Evolutionary conservation across 2,113 vertebrate genomes (phyloP), one percentile per base, ranked within the genome.

Genomic region (Paralichthys olivaceus): DNA sequence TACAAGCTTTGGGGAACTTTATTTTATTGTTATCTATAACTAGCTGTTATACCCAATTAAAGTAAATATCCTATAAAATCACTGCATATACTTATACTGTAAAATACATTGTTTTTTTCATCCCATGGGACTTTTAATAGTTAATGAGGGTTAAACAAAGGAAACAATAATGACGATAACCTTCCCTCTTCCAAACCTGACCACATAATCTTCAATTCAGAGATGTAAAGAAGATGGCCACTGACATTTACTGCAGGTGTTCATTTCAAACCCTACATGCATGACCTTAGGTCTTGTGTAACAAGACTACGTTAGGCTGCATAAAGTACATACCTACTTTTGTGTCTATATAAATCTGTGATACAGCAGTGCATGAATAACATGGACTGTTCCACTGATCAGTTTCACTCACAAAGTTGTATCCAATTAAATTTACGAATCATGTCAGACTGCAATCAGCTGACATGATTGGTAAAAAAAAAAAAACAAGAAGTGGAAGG

Each of bases 281-380:
- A 49, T 1, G 15, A 17, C 62, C 25, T 15, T 32, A 55, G 7
- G 2, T 14, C 49, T 22, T 49, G 28, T 22, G 57, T 62, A 28
- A 40, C 22, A 54, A 55, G n/a, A 54, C 17, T 62, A 11, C 8
- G 17, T 59, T 34, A 20, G 29, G 57, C 28, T 32, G 28, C 14
- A 51, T 25, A 14, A 57, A 51, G 45, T 60, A 29, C 8, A 55
- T 13, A 3, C 25, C 3, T 25, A 20, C 15, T 53, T 32, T 49
- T 65, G 32, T 34, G 26, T 74, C 64, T 55, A 45, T 54, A 28
- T 60, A 60, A 75, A 65, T 7, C 19, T 51, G 29, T 26, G 14
- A 14, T 20, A 45, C 57, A 34, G 26, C 56, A 29, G 56, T 23
- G 6, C 2, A 4, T 15, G 45, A 7, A 29, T n/a, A 28, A 51